A percentile compares a stretch with the other conserved stretches of the same genome.
phyloP scores from a whole-genome alignment of 2,888 invertebrate species.

The Rotaria magnacalcarata region DNA sequence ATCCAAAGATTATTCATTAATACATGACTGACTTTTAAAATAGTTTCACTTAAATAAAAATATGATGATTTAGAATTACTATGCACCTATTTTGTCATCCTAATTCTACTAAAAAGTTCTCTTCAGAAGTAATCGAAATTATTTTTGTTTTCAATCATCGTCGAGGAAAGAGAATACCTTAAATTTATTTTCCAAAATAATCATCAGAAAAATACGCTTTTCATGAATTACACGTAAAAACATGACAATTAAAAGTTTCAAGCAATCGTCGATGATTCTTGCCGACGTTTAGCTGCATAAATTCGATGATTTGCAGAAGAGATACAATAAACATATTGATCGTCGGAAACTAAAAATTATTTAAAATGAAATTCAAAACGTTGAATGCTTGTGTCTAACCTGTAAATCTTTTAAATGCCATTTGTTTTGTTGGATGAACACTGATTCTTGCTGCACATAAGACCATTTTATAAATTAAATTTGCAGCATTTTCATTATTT shows the following conservation, averaged over 20 bases:
- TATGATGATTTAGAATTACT: too few relatives aligned
- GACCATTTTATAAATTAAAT: constrained; percentile 13
- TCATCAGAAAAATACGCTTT: too few relatives aligned
- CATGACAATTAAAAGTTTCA: neutral
- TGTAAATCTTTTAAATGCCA: constrained; percentile 26
- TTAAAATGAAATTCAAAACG: neutral
- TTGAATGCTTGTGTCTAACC: neutral
- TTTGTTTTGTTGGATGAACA: neutral
- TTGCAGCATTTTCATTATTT: neutral
- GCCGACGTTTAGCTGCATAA: neutral
- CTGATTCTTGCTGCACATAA: neutral
- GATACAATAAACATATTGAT: constrained; percentile 30
- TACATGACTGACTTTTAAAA: too few relatives aligned
- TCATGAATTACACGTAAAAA: too few relatives aligned
- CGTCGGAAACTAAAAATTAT: neutral
- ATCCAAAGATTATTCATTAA: too few relatives aligned
- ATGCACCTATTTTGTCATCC: too few relatives aligned
- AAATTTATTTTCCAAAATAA: too few relatives aligned
- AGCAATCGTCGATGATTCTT: neutral
- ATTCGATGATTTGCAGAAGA: neutral
- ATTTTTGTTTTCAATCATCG: too few relatives aligned
- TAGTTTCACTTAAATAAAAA: too few relatives aligned
- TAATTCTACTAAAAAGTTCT: too few relatives aligned
- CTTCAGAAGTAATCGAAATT: too few relatives aligned
- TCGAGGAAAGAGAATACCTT: too few relatives aligned